These are phyloP conservation scores for Sorex fumeus DNA, from an alignment of 2,113 vertebrate species.

Conservation along the genomic window DNA sequence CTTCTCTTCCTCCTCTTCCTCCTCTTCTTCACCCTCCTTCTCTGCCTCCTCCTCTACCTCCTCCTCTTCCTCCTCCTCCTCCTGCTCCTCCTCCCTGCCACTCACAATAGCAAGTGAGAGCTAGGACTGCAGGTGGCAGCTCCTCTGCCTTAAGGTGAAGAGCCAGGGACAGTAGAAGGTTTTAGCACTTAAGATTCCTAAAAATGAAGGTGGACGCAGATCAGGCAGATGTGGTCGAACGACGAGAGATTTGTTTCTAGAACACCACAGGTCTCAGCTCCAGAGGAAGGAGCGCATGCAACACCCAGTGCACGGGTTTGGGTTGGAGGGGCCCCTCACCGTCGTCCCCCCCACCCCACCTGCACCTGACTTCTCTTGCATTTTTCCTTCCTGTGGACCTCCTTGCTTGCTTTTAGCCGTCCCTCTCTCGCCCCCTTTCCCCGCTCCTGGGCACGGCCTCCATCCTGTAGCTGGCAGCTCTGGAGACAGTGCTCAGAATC, in stretches of 20 bases:
- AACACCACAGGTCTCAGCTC: neutral
- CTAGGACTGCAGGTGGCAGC: too few species aligned
- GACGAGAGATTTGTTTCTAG: neutral
- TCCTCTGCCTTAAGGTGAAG: neutral
- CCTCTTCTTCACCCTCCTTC: too few species aligned
- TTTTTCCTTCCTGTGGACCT: rapidly evolving
- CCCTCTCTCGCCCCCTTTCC: neutral
- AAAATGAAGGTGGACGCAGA: neutral
- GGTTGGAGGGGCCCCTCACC: neutral
- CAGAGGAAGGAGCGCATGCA: neutral
- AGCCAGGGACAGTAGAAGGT: neutral
- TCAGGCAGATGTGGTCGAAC: neutral
- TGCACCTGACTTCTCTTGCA: neutral
- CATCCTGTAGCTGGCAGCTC: neutral
- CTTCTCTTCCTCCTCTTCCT: too few species aligned
- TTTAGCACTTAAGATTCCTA: neutral
- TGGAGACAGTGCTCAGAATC: neutral
- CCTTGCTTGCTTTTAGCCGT: neutral
- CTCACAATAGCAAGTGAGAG: too few species aligned
- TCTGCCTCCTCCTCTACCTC: too few species aligned
- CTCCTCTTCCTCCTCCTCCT: too few species aligned
- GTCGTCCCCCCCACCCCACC: neutral
- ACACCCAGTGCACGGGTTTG: neutral
- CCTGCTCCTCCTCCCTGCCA: too few species aligned
- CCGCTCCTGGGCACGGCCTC: neutral